Base-by-base conservation (phyloP, 2,888 invertebrate genomes). In the Norana najaformis region DNA sequence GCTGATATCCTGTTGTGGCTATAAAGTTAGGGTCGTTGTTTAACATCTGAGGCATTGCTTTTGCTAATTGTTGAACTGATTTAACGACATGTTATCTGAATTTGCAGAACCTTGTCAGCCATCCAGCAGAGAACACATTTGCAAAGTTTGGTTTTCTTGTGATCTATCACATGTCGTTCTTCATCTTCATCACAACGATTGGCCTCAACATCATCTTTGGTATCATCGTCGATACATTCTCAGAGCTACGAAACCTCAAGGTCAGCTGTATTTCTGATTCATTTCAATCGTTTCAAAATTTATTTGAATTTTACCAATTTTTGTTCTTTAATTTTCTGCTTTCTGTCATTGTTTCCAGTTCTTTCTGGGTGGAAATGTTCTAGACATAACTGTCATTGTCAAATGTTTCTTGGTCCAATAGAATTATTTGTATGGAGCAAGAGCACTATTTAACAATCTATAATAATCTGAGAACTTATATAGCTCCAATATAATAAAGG, bases 141-240 rank as follows among this genome's bases (percentile, higher is more conserved):
- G 47, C 90, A 82, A 92, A 91, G 90, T 92, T 93, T 89, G 92
- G 92, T 4, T 91, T 92, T 41, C 91, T 92, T 47, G 92, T 92
- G 89, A 91, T 93, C 88, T 93, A 91, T 92, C 95, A 95, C 92
- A 93, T 95, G 37, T 94, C 94, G 88, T 95, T 95, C 93, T 95
- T 95, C 93, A 94, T 95, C 92, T 94, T 95, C 93, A 94, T 95
- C 93, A 95, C 95, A 35, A 95, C 95, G 88, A 95, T 95, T 91
- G 95, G 95, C 38, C 93, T 95, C 90, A 95, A 95, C 94, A 95
- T 95, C 93, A 95, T 95, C 93, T 95, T 95, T 91, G 95, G 95
- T 93, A 95, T 95, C 93, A 95, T 95, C 90, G 95, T 95, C 41
- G 95, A 95, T 92, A 95, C 95, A 6, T 95, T 95, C 93, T 94